phyloP scores from a whole-genome alignment of 2,888 invertebrate species.

The Melanargia galathea region DNA sequence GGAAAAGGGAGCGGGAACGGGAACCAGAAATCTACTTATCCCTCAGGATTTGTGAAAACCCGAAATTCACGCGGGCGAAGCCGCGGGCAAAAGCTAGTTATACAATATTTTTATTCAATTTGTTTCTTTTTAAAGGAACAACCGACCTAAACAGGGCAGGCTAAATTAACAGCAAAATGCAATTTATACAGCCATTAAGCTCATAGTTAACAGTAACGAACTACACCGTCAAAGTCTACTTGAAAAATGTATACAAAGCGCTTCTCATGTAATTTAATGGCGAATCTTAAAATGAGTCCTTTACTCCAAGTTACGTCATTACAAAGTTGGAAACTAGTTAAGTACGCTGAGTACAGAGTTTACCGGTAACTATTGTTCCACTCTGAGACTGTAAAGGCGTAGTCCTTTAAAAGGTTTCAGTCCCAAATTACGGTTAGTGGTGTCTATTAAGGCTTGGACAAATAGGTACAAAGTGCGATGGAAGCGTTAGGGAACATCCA shows the following conservation, averaged over 20 bases:
- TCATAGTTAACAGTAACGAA: not conserved
- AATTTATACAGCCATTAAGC: not conserved
- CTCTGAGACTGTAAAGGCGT: constrained; percentile 23
- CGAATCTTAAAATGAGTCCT: constrained; percentile 27
- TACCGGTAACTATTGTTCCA: constrained; percentile 29
- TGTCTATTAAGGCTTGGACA: too few species aligned
- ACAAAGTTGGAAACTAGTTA: constrained; percentile 39
- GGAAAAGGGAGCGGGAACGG: too few species aligned
- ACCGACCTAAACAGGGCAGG: too few species aligned
- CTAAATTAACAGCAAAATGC: too few species aligned
- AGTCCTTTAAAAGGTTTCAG: constrained; percentile 29
- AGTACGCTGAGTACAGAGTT: constrained; percentile 37
- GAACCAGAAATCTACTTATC: too few species aligned
- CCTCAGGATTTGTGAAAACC: too few species aligned
- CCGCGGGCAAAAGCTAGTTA: too few species aligned
- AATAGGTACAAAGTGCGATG: too few species aligned
- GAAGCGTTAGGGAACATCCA: too few species aligned
- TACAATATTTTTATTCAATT: too few species aligned
- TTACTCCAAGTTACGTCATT: constrained; percentile 36
- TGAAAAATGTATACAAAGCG: not conserved
- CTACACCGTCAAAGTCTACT: not conserved
- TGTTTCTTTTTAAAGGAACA: too few species aligned
- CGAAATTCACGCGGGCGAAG: too few species aligned
- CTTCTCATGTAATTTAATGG: constrained; percentile 15
- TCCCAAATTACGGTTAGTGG: constrained; percentile 21